These are phyloP conservation scores for Petaurus breviceps DNA, from an alignment of 2,113 vertebrate genomes.

Conservation along the genomic window DNA sequence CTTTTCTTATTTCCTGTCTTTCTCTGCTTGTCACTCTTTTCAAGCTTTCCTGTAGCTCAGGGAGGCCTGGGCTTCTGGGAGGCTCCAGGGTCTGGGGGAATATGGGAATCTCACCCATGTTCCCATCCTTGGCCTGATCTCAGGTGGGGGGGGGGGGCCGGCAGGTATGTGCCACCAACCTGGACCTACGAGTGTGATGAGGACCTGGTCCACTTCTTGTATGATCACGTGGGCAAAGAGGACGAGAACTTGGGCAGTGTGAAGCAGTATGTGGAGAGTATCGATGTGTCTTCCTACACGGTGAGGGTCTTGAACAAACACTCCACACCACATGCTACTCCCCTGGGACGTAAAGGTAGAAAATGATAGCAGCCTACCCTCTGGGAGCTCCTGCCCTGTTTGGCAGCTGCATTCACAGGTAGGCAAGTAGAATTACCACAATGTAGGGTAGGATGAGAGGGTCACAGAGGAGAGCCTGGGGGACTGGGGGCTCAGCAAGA, in stretches of 20 bases:
- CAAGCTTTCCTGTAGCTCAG: background rate
- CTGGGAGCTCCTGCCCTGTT: background rate
- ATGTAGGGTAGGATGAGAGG: background rate
- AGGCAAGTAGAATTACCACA: too few relatives aligned
- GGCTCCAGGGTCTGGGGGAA: background rate
- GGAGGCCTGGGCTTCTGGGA: too few relatives aligned
- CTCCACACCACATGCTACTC: too few relatives aligned
- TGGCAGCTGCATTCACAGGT: too few relatives aligned
- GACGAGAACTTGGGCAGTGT: slow-evolving; percentile 97
- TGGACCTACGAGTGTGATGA: slow-evolving; percentile 98
- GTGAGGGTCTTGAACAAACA: slow-evolving; percentile 76
- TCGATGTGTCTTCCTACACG: slow-evolving; percentile 95
- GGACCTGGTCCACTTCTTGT: slow-evolving; percentile 96
- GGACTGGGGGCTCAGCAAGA: too few relatives aligned
- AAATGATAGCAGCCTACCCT: background rate
- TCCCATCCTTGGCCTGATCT: slow-evolving; percentile 47
- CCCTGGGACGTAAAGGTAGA: too few relatives aligned
- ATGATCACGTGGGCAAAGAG: slow-evolving; percentile 95
- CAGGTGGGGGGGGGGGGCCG: slow-evolving; percentile 40
- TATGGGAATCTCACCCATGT: background rate
- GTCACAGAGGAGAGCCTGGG: too few relatives aligned
- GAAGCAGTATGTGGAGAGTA: slow-evolving; percentile 97
- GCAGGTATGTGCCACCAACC: slow-evolving; percentile 93
- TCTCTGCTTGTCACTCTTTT: background rate
- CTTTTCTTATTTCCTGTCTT: background rate